Evolutionary conservation across 2,888 invertebrate species (phyloP).

Genomic region (Melolontha melolontha): DNA sequence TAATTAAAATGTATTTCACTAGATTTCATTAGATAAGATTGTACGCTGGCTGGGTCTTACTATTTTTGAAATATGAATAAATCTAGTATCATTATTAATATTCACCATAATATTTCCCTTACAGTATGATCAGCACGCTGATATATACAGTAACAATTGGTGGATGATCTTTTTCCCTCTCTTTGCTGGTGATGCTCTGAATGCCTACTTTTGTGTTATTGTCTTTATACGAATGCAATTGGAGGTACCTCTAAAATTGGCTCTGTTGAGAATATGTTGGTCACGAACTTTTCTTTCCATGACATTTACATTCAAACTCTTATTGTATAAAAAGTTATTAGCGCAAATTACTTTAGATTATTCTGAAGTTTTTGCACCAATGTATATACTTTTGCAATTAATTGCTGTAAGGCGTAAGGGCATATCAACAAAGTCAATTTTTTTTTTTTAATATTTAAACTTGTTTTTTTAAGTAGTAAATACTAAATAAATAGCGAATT

Average conservation of each 20-base stretch:
- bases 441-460: too few species aligned
- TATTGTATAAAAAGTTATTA: constrained; percentile 88
- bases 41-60: constrained; percentile 95
- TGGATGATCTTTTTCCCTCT: constrained; percentile 92
- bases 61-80: constrained; percentile 94
- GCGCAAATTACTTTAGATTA: constrained; percentile 86
- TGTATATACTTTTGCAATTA: constrained; percentile 90
- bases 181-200: constrained; percentile 91
- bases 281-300: constrained; percentile 85
- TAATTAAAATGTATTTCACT: constrained; percentile 81
- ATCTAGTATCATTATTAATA: constrained; percentile 83
- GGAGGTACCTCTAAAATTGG: constrained; percentile 81
- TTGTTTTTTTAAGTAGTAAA: too few species aligned
- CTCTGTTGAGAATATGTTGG: constrained; percentile 85
- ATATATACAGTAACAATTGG: constrained; percentile 74
- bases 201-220: constrained; percentile 95
- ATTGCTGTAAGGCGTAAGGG: constrained; percentile 92
- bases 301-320: constrained; percentile 90
- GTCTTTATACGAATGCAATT: constrained; percentile 93
- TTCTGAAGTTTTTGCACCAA: constrained; percentile 92
- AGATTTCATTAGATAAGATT: constrained; percentile 87
- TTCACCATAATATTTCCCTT: constrained; percentile 88
- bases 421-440: constrained; percentile 77
- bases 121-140: constrained; percentile 76
- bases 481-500: too few species aligned